Evolutionary conservation across 2,113 vertebrate species (phyloP).

Genomic region (Gyps fulvus): DNA sequence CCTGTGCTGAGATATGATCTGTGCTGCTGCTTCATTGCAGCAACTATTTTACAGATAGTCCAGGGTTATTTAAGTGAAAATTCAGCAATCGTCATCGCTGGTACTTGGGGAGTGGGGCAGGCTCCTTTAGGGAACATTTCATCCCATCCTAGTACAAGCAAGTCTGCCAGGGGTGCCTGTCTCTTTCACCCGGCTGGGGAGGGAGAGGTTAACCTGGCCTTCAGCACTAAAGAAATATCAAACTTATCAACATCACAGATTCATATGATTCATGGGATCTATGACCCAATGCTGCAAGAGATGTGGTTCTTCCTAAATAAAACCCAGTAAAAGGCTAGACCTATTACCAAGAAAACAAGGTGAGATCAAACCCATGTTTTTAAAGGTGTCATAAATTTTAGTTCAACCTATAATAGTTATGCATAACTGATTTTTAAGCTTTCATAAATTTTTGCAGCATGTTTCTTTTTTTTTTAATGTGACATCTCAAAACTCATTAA

Average conservation of each 20-base stretch:
- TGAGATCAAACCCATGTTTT: accelerated
- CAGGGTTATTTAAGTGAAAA: not conserved
- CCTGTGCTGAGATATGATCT: not conserved
- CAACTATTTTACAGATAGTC: not conserved
- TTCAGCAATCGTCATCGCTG: not conserved
- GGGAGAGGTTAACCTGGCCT: not conserved
- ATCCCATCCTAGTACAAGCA: not conserved
- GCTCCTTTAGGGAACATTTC: not conserved
- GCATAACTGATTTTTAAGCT: not conserved
- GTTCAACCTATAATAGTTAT: not conserved
- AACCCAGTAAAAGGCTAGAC: not conserved
- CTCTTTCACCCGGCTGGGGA: not conserved
- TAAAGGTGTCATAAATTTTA: not conserved
- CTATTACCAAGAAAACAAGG: not conserved
- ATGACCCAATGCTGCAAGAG: not conserved
- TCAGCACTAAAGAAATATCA: not conserved
- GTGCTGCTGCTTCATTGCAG: not conserved
- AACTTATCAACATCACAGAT: not conserved
- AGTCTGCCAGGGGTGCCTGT: not conserved
- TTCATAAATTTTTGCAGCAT: not conserved
- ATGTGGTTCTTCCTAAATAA: not conserved
- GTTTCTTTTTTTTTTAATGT: not conserved
- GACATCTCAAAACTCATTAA: not conserved
- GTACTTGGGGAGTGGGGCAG: not conserved
- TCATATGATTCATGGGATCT: not conserved